Evolutionary conservation across 2,888 invertebrate species (phyloP).

Genomic region (Lasioglossum vierecki): DNA sequence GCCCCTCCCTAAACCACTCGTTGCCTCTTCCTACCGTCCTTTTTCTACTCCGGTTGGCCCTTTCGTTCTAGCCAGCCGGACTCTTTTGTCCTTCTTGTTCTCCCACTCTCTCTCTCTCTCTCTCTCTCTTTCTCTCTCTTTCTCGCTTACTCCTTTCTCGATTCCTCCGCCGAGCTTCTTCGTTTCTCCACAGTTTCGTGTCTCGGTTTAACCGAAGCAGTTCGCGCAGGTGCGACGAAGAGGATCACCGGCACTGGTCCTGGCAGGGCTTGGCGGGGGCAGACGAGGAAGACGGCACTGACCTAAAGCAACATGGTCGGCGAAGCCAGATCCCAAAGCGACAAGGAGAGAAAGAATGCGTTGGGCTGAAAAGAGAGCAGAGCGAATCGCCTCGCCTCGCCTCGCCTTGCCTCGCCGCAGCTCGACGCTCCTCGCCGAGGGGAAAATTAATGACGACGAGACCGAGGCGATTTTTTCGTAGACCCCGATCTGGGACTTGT

Average conservation of each 20-base stretch:
- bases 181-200: constrained; percentile 1
- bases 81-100: neutral
- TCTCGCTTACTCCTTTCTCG: neutral
- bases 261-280: constrained; percentile 36
- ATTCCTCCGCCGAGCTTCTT: constrained; percentile 15
- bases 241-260: constrained; percentile 38
- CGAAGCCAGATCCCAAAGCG: constrained; percentile 70
- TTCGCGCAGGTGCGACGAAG: constrained; percentile 60
- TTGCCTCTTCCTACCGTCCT: constrained; percentile 53
- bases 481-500: constrained; percentile 12
- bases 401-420: neutral
- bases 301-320: constrained; percentile 80
- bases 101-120: neutral
- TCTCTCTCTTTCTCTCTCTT: neutral
- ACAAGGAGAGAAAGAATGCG: constrained; percentile 68
- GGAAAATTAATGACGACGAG: constrained; percentile 63
- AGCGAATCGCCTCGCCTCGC: constrained; percentile 12
- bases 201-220: constrained; percentile 42
- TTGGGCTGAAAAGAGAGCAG: constrained; percentile 63
- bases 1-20: constrained; percentile 72
- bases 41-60: constrained; percentile 54
- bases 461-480: constrained; percentile 23
- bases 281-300: constrained; percentile 76
- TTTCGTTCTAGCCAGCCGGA: constrained; percentile 53
- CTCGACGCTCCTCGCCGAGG: neutral